Percentiles rank a stretch among this genome's conserved stretches.
Conservation (phyloP, 2,797 vertebrate species). For the Hydrocynus forskahlii region DNA sequence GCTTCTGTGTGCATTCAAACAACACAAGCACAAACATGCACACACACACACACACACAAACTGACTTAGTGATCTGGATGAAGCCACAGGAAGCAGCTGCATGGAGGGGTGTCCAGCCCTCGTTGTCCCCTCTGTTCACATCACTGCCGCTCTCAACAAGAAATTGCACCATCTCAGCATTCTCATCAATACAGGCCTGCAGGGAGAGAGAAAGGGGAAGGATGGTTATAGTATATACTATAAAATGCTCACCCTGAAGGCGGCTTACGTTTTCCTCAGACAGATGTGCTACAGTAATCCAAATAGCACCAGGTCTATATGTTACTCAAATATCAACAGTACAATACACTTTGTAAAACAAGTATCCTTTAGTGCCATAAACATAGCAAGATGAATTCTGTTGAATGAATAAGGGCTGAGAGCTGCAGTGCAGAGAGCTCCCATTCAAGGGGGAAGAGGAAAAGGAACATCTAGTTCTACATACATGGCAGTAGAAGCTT, state of each 20-base stretch:
- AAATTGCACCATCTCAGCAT: constrained; percentile 86
- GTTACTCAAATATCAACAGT: too few relatives aligned
- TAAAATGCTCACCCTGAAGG: background rate
- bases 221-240: background rate
- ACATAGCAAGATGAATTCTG: too few relatives aligned
- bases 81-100: constrained; percentile 83
- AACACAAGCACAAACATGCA: background rate
- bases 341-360: too few relatives aligned
- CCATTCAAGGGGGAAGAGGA: too few relatives aligned
- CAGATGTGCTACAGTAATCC: background rate
- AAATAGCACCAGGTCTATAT: background rate
- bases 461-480: too few relatives aligned
- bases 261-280: background rate
- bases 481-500: too few relatives aligned
- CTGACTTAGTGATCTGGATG: constrained; percentile 81
- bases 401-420: too few relatives aligned
- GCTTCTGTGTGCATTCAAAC: background rate
- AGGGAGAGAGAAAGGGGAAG: constrained; percentile 16
- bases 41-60: constrained; percentile 4
- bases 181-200: constrained; percentile 86
- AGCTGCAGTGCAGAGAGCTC: too few relatives aligned
- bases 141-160: constrained; percentile 83
- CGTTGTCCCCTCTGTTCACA: constrained; percentile 84
- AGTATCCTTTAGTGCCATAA: too few relatives aligned
- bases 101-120: constrained; percentile 86